Evolutionary conservation across 2,888 invertebrate genomes (phyloP).

Genomic region (Epicampocera succincta): DNA sequence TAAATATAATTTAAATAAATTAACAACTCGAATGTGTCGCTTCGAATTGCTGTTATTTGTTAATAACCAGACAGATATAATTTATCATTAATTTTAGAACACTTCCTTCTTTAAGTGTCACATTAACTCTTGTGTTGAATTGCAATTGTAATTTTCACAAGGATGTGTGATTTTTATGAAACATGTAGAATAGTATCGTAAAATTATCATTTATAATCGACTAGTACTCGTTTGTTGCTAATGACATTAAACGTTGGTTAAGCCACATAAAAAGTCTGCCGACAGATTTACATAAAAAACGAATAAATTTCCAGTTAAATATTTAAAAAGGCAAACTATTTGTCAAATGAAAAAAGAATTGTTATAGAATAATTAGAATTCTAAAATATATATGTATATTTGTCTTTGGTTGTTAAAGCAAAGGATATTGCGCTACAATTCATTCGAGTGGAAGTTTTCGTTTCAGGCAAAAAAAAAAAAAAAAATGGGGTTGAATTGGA

Average conservation of each 20-base stretch:
- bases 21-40: conserved; percentile 15
- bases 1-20: conserved; percentile 53
- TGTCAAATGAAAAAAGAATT: conserved; percentile 35
- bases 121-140: neutral
- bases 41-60: conserved; percentile 30
- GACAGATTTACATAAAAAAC: conserved; percentile 65
- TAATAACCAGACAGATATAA: conserved; percentile 28
- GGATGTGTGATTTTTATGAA: neutral
- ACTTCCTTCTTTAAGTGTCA: neutral
- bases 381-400: no score
- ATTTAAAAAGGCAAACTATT: conserved; percentile 17
- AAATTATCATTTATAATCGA: conserved; percentile 13
- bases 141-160: conserved; percentile 4
- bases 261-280: conserved; percentile 16
- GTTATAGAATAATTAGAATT: conserved; percentile 12
- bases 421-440: no score
- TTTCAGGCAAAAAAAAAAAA: no score
- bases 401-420: no score
- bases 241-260: conserved; percentile 57
- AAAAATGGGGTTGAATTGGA: no score
- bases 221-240: neutral
- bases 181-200: neutral
- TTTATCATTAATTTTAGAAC: conserved; percentile 39
- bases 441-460: no score
- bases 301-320: conserved; percentile 51